Conservation (phyloP, 2,888 invertebrate genomes). For the Eulithis testata region DNA sequence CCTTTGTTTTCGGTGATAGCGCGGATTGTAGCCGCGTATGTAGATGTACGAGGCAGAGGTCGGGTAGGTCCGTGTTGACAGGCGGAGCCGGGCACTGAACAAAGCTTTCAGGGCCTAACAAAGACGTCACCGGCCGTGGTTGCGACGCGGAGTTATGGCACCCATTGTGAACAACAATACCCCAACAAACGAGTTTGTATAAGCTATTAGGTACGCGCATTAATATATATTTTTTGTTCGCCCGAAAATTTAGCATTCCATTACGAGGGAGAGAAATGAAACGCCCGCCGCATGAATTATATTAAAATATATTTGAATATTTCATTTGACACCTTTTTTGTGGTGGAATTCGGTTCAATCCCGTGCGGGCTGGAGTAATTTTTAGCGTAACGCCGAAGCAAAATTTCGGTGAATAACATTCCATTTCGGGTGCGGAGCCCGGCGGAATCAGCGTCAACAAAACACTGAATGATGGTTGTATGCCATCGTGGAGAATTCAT, state of each 20-base stretch:
- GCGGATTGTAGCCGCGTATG: slow-evolving; percentile 52
- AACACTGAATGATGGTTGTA: slow-evolving; percentile 76
- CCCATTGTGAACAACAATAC: slow-evolving; percentile 85
- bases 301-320: slow-evolving; percentile 86
- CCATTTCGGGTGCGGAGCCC: slow-evolving; percentile 80
- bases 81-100: slow-evolving; percentile 76
- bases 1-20: slow-evolving; percentile 44
- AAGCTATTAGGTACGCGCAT: slow-evolving; percentile 85
- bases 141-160: slow-evolving; percentile 84
- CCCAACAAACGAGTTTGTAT: slow-evolving; percentile 85
- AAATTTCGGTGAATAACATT: slow-evolving; percentile 83
- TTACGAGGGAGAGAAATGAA: slow-evolving; percentile 85
- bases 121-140: slow-evolving; percentile 84
- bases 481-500: slow-evolving; percentile 72
- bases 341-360: slow-evolving; percentile 83
- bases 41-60: slow-evolving; percentile 55
- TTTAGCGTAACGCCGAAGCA: slow-evolving; percentile 79
- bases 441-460: slow-evolving; percentile 81
- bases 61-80: slow-evolving; percentile 71
- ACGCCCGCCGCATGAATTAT: slow-evolving; percentile 85
- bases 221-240: slow-evolving; percentile 85
- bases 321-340: slow-evolving; percentile 85
- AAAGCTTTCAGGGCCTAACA: slow-evolving; percentile 79
- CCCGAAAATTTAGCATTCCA: slow-evolving; percentile 85
- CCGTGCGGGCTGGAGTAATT: slow-evolving; percentile 78